Conservation (phyloP, 2,113 vertebrate genomes). For the Microtus ochrogaster region DNA sequence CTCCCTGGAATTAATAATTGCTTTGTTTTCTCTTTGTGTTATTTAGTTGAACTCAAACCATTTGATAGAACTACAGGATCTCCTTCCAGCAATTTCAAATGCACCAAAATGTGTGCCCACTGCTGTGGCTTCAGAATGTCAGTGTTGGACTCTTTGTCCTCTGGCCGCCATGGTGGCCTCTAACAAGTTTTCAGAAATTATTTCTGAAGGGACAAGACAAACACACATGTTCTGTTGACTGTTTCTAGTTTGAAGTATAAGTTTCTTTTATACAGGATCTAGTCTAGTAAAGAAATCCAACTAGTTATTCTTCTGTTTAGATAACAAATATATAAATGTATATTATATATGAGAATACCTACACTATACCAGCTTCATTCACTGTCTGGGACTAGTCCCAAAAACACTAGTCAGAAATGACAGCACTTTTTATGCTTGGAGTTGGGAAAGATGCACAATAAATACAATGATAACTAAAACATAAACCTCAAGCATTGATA, state of each 20-base stretch:
- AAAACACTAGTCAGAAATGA: background rate
- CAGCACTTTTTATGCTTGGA: conserved; percentile 6
- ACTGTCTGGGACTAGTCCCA: too few relatives aligned
- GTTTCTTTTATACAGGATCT: background rate
- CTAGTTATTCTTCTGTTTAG: conserved; percentile 35
- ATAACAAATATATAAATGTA: background rate
- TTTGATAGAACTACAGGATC: conserved; percentile 15
- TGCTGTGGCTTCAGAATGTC: background rate
- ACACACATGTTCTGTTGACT: background rate
- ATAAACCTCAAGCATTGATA: background rate
- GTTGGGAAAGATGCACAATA: background rate
- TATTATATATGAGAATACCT: background rate
- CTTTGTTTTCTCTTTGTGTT: conserved; percentile 38
- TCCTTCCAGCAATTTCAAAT: background rate
- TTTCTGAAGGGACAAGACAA: conserved; percentile 31
- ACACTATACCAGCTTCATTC: background rate
- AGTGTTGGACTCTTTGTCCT: background rate
- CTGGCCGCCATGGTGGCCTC: background rate
- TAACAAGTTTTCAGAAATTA: conserved; percentile 35
- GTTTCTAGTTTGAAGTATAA: conserved; percentile 13
- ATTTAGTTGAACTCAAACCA: background rate
- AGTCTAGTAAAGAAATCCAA: background rate
- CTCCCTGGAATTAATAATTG: background rate
- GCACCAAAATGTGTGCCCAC: background rate
- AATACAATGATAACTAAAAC: conserved; percentile 22